Percentiles rank a stretch among this genome's conserved stretches.
Conservation (phyloP, 2,113 vertebrate species). For the Diphyllodes magnificus region DNA sequence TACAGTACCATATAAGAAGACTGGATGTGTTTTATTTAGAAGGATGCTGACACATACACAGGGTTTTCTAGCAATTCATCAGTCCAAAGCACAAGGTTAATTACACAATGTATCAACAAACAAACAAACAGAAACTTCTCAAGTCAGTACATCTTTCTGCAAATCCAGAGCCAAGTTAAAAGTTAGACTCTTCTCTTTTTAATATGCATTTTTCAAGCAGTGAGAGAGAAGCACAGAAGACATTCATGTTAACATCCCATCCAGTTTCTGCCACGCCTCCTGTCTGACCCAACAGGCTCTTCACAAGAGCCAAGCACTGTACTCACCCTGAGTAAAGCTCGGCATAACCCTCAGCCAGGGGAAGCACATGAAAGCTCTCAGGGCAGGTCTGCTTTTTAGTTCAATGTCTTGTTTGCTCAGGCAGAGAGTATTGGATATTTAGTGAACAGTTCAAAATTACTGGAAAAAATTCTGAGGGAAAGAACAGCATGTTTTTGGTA, state of each 20-base stretch:
- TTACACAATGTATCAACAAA: not conserved
- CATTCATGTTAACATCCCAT: not conserved
- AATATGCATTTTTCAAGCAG: not conserved
- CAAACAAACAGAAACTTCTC: not conserved
- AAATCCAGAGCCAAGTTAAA: not conserved
- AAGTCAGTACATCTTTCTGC: not conserved
- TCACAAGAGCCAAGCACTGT: not conserved
- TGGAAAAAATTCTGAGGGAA: not conserved
- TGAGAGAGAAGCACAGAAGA: not conserved
- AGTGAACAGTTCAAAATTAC: not conserved
- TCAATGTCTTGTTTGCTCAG: not conserved
- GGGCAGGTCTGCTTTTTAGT: not conserved
- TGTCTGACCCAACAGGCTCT: not conserved
- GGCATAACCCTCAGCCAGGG: fast-evolving
- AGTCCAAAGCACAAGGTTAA: not conserved
- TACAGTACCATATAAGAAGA: not conserved
- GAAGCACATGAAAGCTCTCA: not conserved
- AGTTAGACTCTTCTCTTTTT: not conserved
- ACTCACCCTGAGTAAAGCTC: not conserved
- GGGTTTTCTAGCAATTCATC: not conserved
- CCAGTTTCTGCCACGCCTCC: not conserved
- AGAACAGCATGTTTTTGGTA: not conserved
- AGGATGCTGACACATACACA: not conserved
- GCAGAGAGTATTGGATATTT: not conserved
- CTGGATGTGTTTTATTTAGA: not conserved